These are phyloP conservation scores for Bombus ignitus DNA, from an alignment of 1,140 invertebrate species.

Conservation along the genomic window DNA sequence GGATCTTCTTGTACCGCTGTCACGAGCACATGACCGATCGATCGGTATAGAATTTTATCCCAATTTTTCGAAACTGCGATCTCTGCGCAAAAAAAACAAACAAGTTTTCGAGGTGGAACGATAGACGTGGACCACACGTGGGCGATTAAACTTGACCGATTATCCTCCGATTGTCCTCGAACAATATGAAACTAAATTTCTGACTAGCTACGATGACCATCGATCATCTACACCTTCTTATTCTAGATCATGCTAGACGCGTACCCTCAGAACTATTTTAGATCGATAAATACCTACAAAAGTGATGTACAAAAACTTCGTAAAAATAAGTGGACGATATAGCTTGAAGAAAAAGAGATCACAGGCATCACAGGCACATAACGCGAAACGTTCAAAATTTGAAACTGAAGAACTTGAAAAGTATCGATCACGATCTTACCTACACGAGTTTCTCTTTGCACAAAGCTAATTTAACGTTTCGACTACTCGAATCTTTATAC, in stretches of 20 bases:
- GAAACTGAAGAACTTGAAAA: no score
- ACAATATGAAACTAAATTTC: slow-evolving; percentile 35
- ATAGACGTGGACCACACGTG: slow-evolving; percentile 4
- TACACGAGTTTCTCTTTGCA: no score
- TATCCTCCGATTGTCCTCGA: neutral
- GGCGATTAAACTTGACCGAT: slow-evolving; percentile 46
- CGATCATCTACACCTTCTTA: neutral
- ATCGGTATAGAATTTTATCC: neutral
- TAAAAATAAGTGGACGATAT: neutral
- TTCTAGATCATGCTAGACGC: neutral
- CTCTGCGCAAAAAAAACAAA: slow-evolving; percentile 6
- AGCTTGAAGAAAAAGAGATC: no score
- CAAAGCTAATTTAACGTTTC: no score
- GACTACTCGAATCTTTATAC: no score
- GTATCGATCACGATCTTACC: no score
- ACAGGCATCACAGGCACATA: no score
- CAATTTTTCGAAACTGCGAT: slow-evolving; percentile 36
- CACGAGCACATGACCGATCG: slow-evolving; percentile 58
- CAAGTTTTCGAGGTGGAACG: neutral
- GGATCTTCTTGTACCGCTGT: slow-evolving; percentile 53
- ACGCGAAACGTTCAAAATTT: no score
- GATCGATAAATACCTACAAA: neutral
- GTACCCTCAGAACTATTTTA: neutral
- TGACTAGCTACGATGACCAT: neutral
- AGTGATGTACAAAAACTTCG: neutral